Evolutionary conservation across 2,888 invertebrate genomes (phyloP).

Genomic region (Melieria omissa): DNA sequence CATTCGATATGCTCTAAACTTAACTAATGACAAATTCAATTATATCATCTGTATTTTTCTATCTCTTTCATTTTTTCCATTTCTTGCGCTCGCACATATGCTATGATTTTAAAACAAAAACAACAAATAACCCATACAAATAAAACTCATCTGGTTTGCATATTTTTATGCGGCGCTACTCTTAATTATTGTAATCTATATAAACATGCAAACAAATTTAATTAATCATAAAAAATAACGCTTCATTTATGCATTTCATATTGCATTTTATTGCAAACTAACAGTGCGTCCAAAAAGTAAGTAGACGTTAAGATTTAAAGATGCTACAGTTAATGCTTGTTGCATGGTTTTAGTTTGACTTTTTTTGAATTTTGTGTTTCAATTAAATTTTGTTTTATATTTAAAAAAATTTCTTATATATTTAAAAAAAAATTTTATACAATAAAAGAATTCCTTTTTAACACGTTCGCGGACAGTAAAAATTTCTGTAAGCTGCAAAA

Average conservation of each 20-base stretch:
- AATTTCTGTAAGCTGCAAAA: too few species aligned
- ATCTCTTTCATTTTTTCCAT: too few species aligned
- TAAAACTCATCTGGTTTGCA: conserved; percentile 12
- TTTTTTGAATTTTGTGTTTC: background rate
- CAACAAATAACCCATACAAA: background rate
- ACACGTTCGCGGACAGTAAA: too few species aligned
- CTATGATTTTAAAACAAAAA: too few species aligned
- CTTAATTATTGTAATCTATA: background rate
- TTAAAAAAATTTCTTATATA: too few species aligned
- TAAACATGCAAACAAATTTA: too few species aligned
- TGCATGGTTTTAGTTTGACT: background rate
- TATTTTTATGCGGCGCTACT: conserved; percentile 26
- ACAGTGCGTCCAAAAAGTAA: conserved; percentile 63
- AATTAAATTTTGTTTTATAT: background rate
- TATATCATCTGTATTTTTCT: too few species aligned
- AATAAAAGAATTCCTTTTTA: too few species aligned
- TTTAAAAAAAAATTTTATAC: background rate
- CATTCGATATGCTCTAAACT: too few species aligned
- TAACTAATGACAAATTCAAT: too few species aligned
- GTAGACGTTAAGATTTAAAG: conserved; percentile 45
- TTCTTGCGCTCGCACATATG: too few species aligned
- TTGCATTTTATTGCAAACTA: conserved; percentile 19
- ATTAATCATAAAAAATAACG: background rate
- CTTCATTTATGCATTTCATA: conserved; percentile 12
- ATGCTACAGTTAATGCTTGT: conserved; percentile 7